Evolutionary conservation across 2,888 invertebrate genomes (phyloP).

Genomic region (Actias luna): DNA sequence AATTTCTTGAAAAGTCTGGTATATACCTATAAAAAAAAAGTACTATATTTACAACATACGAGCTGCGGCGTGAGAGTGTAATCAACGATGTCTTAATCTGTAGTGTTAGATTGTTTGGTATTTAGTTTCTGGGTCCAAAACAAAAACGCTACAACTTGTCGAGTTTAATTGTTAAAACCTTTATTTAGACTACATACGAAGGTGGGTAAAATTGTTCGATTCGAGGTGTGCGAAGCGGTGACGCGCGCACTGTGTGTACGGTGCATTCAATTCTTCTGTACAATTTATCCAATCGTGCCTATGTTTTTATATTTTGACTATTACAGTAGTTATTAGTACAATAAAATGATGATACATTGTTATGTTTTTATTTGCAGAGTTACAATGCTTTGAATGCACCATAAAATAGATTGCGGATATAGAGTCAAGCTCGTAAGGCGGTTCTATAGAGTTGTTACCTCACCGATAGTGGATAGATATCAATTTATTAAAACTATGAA

Average conservation of each 20-base stretch:
- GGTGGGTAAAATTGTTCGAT: slow-evolving; percentile 32
- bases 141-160: slow-evolving; percentile 10
- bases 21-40: neutral
- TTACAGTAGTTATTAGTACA: slow-evolving; percentile 6
- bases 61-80: slow-evolving; percentile 10
- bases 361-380: neutral
- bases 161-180: neutral
- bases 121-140: slow-evolving; percentile 13
- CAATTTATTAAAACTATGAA: slow-evolving; percentile 74
- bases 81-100: neutral
- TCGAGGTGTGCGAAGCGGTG: slow-evolving; percentile 47
- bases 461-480: slow-evolving; percentile 79
- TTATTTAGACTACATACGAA: neutral
- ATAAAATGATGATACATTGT: neutral
- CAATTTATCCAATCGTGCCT: slow-evolving; percentile 7
- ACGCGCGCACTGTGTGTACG: slow-evolving; percentile 19
- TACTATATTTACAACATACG: neutral
- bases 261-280: slow-evolving; percentile 15
- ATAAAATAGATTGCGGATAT: slow-evolving; percentile 66
- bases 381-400: slow-evolving; percentile 55
- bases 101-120: slow-evolving; percentile 9
- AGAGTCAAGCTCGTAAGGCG: slow-evolving; percentile 65
- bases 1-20: neutral
- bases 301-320: neutral
- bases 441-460: slow-evolving; percentile 77